Evolutionary conservation across 2,888 invertebrate species (phyloP), one percentile per base, ranked within the genome.

Genomic region (Margaritifera margaritifera): DNA sequence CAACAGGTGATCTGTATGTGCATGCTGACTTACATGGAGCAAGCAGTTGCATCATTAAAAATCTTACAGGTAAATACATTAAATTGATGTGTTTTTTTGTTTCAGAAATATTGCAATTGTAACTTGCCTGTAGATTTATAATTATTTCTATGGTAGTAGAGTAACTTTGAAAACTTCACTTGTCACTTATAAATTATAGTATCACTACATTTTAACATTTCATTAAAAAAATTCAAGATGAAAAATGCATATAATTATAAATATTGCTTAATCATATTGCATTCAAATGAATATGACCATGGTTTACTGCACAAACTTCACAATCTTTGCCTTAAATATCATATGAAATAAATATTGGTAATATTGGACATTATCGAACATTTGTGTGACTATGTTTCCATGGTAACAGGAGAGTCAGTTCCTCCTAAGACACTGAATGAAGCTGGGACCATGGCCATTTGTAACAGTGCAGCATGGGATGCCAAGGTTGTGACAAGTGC

Each of bases 391-490:
- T 15, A 1, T 42, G 42, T 42, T 42, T 42, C n/a, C 27, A 31
- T 62, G n/a, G 2, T 56, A 8, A 31, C 51, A 87, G 87, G 84
- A 67, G 82, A 83, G 54, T 92, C 93, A 0, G 92, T 98, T 27
- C 97, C 99, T n/a, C 99, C 99, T 0, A 94, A 96, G 90, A 98
- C 98, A 0, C 91, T 99, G 57, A 94, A 95, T 74, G 99, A 99
- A 91, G 99, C 99, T 19, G 99, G 97, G 0, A 94, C 95, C 15
- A 97, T 99, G 93, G 98, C 99, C 2, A 95, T 98, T 54, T 87
- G 87, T 79, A 85, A 97, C 91, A 98, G 98, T 90, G 95, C 96
- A 82, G 98, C 99, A 0, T 99, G 99, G 99, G 98, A 99, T 81
- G 97, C 98, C 0, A 98, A 98, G 91, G 96, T 99, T 6, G 93